phyloP scores from a whole-genome alignment of 2,797 vertebrate species.

The Protonibea diacanthus region DNA sequence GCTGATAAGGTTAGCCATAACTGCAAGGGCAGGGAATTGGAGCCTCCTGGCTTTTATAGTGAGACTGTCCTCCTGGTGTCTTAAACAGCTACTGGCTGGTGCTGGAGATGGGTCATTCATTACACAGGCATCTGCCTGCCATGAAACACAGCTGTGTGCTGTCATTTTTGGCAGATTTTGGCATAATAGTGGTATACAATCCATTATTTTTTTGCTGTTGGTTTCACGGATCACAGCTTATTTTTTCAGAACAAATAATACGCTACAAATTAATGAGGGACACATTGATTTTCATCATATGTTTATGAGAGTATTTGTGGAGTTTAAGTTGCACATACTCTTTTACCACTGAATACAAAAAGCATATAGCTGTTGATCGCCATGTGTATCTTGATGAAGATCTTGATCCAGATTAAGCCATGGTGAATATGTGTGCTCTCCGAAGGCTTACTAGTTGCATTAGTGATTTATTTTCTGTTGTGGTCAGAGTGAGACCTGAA shows the following conservation, averaged over 20 bases:
- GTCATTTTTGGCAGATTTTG: slow-evolving; percentile 12
- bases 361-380: background rate
- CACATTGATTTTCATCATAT: slow-evolving; percentile 16
- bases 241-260: slow-evolving; percentile 7
- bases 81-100: slow-evolving; percentile 27
- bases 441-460: slow-evolving; percentile 19
- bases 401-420: slow-evolving; percentile 45
- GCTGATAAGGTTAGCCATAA: slow-evolving; percentile 68
- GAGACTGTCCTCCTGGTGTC: slow-evolving; percentile 25
- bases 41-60: slow-evolving; percentile 28
- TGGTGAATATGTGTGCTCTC: background rate
- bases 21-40: slow-evolving; percentile 51
- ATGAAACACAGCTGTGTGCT: slow-evolving; percentile 17
- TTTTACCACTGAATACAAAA: background rate
- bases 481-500: slow-evolving; percentile 27
- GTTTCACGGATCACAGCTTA: background rate
- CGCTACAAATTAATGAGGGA: slow-evolving; percentile 29
- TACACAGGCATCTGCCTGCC: background rate
- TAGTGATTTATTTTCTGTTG: slow-evolving; percentile 28
- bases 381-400: slow-evolving; percentile 11
- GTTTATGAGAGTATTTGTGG: no score
- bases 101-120: slow-evolving; percentile 39
- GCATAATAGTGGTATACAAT: background rate
- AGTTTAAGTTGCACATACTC: slow-evolving; percentile 6
- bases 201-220: slow-evolving; percentile 13